Base-by-base conservation (phyloP, 1,140 invertebrate genomes). In the Phocides pigmalion region DNA sequence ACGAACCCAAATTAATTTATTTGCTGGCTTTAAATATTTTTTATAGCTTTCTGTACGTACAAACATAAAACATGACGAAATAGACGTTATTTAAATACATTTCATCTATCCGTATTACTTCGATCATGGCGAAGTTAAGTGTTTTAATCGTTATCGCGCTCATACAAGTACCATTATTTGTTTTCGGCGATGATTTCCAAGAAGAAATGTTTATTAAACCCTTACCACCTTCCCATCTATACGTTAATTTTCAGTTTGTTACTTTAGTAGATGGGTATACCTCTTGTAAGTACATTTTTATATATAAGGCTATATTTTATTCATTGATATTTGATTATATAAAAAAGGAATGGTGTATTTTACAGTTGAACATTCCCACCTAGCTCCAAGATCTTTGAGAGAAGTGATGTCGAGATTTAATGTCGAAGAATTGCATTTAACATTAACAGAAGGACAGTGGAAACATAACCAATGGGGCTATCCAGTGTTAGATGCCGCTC, bases 401-500 rank as follows among this genome's bases (percentile, higher is more conserved):
- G 98, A 99, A 93, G 95, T 99, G n/a, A 93, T 99, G 72, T 93
- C 94, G 56, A 93, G 95, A 12, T 97, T 98, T 82, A 93, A 95
- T 81, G 94, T 99, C 0, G 95, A 97, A 81, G 98, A 99, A 84
- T 87, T 99, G 4, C 97, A 99, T 85, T 93, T 99, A 25, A 96
- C 95, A 62, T 92, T 99, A 56, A 98, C 98, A 0, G 96, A 98
- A 89, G 98, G 98, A 2, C 90, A 98, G 46, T 99, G 98, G 98
- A 94, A 96, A 62, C 95, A 98, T 87, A 94, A 97, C 78, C 94
- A 95, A 64, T 99, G 98, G 98, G 98, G 98, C 4, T 98, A 98
- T 92, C 95, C 97, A 20, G 94, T 97, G 28, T 87, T 95, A 8
- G 95, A 97, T 92, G 96, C 97, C 32, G 96, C 97, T 12, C 95